phyloP scores from a whole-genome alignment of 1,140 invertebrate species.

The Holcopasites calliopsidis region DNA sequence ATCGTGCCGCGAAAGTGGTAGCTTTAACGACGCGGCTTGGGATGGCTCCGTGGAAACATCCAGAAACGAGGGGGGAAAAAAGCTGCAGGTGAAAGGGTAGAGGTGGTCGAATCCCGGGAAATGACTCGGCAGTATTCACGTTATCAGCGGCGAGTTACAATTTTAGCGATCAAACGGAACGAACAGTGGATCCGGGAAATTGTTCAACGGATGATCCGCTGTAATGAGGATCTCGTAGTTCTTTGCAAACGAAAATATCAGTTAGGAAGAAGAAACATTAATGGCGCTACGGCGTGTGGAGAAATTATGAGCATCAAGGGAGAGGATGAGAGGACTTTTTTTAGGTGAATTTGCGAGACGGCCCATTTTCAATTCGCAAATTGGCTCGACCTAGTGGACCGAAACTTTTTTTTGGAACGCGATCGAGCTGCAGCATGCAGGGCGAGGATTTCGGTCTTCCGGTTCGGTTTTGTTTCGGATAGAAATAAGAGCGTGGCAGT shows the following conservation, averaged over 20 bases:
- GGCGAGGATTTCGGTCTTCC: neutral
- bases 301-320: neutral
- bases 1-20: neutral
- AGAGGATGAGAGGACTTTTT: neutral
- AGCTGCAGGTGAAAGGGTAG: neutral
- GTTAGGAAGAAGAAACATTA: neutral
- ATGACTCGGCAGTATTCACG: conserved; percentile 16
- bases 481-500: neutral
- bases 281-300: too few relatives aligned
- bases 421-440: neutral
- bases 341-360: neutral
- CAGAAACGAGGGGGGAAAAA: neutral
- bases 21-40: neutral
- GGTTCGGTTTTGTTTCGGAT: neutral
- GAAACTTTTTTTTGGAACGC: neutral
- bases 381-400: neutral
- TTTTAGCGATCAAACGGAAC: neutral
- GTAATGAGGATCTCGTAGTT: too few relatives aligned
- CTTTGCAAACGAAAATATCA: neutral
- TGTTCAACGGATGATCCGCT: too few relatives aligned
- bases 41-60: neutral
- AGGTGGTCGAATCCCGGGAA: neutral
- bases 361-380: conserved; percentile 7
- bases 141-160: neutral
- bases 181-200: too few relatives aligned